Percentiles rank a stretch among this genome's conserved stretches.
Evolutionary conservation across 1,140 invertebrate species (phyloP).

Genomic region (honey bee (Apis mellifera)): Amel_HAv3.1 CM009943.2:9743501-9744000

Average conservation of each 20-base stretch:
- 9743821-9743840: conserved; percentile 50
- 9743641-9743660: conserved; percentile 46
- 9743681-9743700: conserved; percentile 48
- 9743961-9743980: too few species aligned
- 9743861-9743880: too few species aligned
- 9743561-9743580: conserved; percentile 16
- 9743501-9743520: conserved; percentile 4
- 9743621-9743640: conserved; percentile 39
- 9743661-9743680: conserved; percentile 16
- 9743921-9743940: too few species aligned
- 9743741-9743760: conserved; percentile 44
- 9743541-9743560: background rate
- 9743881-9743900: too few species aligned
- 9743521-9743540: background rate
- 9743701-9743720: conserved; percentile 55
- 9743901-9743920: too few species aligned
- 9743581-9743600: conserved; percentile 23
- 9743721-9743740: conserved; percentile 56
- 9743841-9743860: conserved; percentile 43
- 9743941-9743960: too few species aligned
- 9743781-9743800: conserved; percentile 30
- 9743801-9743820: conserved; percentile 43
- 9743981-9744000: too few species aligned
- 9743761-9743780: conserved; percentile 44
- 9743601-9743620: conserved; percentile 4